Evolutionary conservation across 2,888 invertebrate genomes (phyloP).

Genomic region (Cerastoderma edule): DNA sequence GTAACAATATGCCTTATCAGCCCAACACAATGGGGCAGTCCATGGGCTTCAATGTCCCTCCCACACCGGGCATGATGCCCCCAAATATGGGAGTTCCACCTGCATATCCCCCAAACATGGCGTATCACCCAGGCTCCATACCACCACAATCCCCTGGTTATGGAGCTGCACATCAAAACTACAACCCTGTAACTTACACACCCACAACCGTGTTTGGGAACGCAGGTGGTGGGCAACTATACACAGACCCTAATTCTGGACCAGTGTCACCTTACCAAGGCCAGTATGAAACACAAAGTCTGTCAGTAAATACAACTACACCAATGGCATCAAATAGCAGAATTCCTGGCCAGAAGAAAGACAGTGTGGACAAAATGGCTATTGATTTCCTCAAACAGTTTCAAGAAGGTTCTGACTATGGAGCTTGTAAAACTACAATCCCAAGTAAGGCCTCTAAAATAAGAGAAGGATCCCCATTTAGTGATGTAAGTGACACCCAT

Average conservation of each 20-base stretch:
- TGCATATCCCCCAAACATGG: not conserved
- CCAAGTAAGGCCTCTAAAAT: constrained; percentile 11
- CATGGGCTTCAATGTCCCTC: not conserved
- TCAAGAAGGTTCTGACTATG: not conserved
- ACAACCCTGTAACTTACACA: not conserved
- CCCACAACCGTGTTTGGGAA: not conserved
- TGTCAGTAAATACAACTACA: not conserved
- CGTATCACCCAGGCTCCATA: not conserved
- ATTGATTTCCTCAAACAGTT: constrained; percentile 16
- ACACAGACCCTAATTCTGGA: not conserved
- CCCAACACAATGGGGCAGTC: constrained; percentile 10
- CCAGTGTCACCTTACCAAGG: not conserved
- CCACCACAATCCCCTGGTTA: not conserved
- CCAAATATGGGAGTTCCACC: not conserved
- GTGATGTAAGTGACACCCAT: constrained; percentile 14
- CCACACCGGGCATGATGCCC: not conserved
- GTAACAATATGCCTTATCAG: not conserved
- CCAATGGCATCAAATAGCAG: no score
- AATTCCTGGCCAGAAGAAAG: constrained; percentile 1
- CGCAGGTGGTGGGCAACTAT: not conserved
- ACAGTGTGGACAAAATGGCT: constrained; percentile 3
- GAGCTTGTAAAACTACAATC: not conserved
- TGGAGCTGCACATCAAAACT: not conserved
- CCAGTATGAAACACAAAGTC: not conserved
- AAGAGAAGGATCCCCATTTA: constrained; percentile 13